Base-by-base conservation (phyloP, 2,113 vertebrate genomes). In the Suncus etruscus region DNA sequence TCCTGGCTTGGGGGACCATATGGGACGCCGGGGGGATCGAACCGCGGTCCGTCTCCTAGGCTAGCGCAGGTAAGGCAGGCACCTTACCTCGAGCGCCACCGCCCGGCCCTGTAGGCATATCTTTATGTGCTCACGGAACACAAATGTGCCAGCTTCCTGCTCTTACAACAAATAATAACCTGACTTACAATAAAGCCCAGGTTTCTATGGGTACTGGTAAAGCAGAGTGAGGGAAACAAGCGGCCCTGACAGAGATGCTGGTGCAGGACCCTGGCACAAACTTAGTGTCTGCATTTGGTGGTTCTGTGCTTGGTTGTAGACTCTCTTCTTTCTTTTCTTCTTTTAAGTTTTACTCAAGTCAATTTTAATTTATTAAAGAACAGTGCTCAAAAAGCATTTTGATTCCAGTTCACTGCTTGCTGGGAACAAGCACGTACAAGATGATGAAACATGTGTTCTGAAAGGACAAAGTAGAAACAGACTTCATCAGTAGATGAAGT, bases 301-400 rank as follows among this genome's bases (percentile, higher is more conserved):
- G 65, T 45, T 22, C 10, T 61, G 22, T n/a, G 1, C 45, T 83
- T 77, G 45, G 32, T 32, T 70, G 69, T 72, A 14, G 5, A 8
- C 58, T 61, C 58, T 61, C 22, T 22, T 61, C 58, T 58, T 9
- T 58, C 54, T 61, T 22, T 61, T 54, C 54, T 61, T 61, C 6
- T 39, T 39, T 39, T 58, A 47, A 15, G 18, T 66, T 91, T 80
- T 76, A 63, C 63, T 65, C 45, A 75, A 76, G 50, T 69, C 91
- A 76, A 15, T 16, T 63, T 90, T 72, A 83, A 78, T 22, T 78
- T 88, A 25, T 83, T 84, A 82, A 91, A 66, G n/a, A 15, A 87
- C 0, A 47, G 65, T 39, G 20, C 63, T 84, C 24, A 29, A 81
- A 70, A 22, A 16, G 68, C 51, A 73, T 32, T 85, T 48, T 8